A percentile compares a stretch with the other conserved stretches of the same genome.
These are phyloP conservation scores for Carcharodon carcharias DNA, from an alignment of 2,797 vertebrate genomes.

Conservation along the genomic window DNA sequence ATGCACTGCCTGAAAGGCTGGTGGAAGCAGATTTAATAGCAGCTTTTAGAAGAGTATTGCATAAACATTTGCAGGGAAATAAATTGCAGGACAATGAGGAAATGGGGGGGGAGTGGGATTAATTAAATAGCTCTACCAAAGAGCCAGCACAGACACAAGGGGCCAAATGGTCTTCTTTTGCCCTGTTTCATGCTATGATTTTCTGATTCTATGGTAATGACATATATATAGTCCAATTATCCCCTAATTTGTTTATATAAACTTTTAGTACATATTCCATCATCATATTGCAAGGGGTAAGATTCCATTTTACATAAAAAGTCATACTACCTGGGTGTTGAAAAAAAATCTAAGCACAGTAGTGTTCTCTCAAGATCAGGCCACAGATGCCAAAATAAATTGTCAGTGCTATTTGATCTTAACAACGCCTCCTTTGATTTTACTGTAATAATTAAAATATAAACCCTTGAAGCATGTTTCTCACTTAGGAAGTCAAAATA, in stretches of 20 bases:
- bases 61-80: background rate
- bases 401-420: conserved; percentile 8
- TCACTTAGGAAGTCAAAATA: background rate
- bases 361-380: background rate
- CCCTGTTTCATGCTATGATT: background rate
- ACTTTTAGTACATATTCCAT: background rate
- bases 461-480: background rate
- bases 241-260: background rate
- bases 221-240: background rate
- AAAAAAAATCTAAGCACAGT: background rate
- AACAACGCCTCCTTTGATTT: background rate
- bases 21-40: background rate
- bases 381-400: background rate
- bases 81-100: background rate
- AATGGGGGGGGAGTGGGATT: background rate
- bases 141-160: background rate
- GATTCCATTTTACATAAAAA: background rate
- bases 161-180: background rate
- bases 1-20: background rate
- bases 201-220: background rate
- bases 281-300: background rate
- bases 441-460: conserved; percentile 1
- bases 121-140: background rate
- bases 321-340: too few relatives aligned
- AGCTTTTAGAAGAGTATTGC: background rate